phyloP scores from a whole-genome alignment of 2,797 vertebrate species.

The Girardinus metallicus region DNA sequence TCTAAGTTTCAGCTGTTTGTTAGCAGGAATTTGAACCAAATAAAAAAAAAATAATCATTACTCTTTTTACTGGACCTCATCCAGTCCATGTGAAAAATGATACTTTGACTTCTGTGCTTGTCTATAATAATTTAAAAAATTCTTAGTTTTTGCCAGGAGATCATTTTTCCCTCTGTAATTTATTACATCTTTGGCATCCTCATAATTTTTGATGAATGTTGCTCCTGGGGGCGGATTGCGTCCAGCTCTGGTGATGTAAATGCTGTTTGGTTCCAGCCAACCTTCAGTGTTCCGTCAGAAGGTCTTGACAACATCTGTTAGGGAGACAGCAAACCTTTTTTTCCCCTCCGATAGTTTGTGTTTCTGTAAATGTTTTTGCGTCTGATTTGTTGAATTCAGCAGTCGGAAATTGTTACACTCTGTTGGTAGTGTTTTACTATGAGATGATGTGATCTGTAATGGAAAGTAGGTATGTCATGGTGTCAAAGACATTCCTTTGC shows the following conservation, averaged over 20 bases:
- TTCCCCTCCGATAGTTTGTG: conserved; percentile 1
- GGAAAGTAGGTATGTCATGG: conserved; percentile 7
- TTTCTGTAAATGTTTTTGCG: conserved; percentile 44
- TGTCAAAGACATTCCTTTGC: conserved; percentile 47
- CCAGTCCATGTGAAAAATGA: conserved; percentile 32
- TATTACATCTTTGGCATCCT: conserved; percentile 15
- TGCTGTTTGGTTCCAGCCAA: conserved; percentile 7
- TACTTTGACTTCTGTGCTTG: conserved; percentile 28
- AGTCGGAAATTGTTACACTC: conserved; percentile 2
- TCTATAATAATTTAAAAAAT: conserved; percentile 27
- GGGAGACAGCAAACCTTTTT: conserved; percentile 5
- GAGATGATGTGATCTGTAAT: conserved; percentile 19
- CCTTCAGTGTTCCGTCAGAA: conserved; percentile 29
- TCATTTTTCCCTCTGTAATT: conserved; percentile 29
- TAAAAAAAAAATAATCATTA: conserved; percentile 15
- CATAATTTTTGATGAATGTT: conserved; percentile 33
- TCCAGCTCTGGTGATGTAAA: conserved; percentile 18
- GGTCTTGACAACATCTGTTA: conserved; percentile 37
- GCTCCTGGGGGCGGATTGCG: conserved; percentile 31
- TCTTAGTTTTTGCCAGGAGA: conserved; percentile 13
- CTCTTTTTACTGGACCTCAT: conserved; percentile 17
- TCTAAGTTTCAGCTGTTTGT: conserved; percentile 23
- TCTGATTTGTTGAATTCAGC: conserved; percentile 26
- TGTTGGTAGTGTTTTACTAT: conserved; percentile 18
- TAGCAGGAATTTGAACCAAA: background rate